Conservation (phyloP, 2,888 invertebrate genomes). For the Ptychoptera contaminata region DNA sequence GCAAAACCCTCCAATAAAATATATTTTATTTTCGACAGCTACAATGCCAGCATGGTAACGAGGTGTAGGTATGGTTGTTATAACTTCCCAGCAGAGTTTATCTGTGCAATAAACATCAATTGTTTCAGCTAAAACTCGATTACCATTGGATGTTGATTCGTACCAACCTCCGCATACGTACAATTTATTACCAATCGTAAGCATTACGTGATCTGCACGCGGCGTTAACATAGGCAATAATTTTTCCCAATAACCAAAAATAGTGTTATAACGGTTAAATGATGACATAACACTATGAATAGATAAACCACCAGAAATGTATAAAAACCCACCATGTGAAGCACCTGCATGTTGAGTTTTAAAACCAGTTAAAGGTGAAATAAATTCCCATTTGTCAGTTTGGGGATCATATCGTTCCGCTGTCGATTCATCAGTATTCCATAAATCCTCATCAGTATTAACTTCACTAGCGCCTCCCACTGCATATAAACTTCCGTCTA, state of each 20-base stretch:
- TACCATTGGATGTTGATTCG: slow-evolving; percentile 35
- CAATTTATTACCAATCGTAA: slow-evolving; percentile 37
- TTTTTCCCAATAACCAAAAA: slow-evolving; percentile 36
- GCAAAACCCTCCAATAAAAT: slow-evolving; percentile 53
- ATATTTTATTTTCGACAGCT: slow-evolving; percentile 41
- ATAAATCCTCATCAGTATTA: slow-evolving; percentile 25
- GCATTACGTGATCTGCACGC: slow-evolving; percentile 48
- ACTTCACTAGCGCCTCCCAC: slow-evolving; percentile 47
- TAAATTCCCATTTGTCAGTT: slow-evolving; percentile 40
- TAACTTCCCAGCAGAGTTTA: slow-evolving; percentile 40
- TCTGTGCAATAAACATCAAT: slow-evolving; percentile 47
- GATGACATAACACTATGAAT: slow-evolving; percentile 31
- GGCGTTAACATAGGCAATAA: slow-evolving; percentile 40
- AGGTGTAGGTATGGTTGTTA: slow-evolving; percentile 46
- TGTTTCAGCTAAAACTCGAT: slow-evolving; percentile 38
- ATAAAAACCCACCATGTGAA: slow-evolving; percentile 23
- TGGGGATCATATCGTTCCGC: slow-evolving; percentile 45
- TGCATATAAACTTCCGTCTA: slow-evolving; percentile 38
- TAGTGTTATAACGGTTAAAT: slow-evolving; percentile 36
- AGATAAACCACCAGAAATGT: slow-evolving; percentile 28
- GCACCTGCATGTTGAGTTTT: slow-evolving; percentile 44
- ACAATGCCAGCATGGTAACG: slow-evolving; percentile 53
- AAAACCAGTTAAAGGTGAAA: slow-evolving; percentile 37
- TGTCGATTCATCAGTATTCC: slow-evolving; percentile 24
- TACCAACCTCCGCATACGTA: slow-evolving; percentile 53